Evolutionary conservation across 2,888 invertebrate genomes (phyloP).

Genomic region (Cyclophora albipunctata): DNA sequence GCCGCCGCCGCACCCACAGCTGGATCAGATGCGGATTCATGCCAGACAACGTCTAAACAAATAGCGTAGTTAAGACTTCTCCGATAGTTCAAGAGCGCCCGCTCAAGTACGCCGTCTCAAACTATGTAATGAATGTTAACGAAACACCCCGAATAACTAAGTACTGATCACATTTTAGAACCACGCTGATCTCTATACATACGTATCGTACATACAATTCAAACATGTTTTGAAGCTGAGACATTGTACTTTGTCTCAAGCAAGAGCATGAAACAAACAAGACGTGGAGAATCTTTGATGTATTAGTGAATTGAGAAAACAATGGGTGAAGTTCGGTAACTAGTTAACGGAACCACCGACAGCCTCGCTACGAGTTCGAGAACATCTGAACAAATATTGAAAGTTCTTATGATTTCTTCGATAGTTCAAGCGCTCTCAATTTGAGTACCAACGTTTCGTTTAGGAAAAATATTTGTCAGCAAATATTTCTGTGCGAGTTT

Average conservation of each 20-base stretch:
- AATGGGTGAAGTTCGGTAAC: constrained; percentile 23
- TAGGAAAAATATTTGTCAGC: constrained; percentile 20
- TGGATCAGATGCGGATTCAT: constrained; percentile 40
- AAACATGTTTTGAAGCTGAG: constrained; percentile 5
- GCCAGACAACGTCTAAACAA: constrained; percentile 34
- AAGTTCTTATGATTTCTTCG: constrained; percentile 31
- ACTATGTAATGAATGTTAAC: constrained; percentile 25
- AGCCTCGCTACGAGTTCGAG: constrained; percentile 25
- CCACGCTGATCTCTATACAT: background rate
- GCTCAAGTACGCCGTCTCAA: constrained; percentile 21
- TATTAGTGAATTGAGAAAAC: constrained; percentile 22
- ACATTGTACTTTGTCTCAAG: constrained; percentile 1
- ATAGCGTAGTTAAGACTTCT: constrained; percentile 34
- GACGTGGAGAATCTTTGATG: constrained; percentile 19
- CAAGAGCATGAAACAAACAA: constrained; percentile 12
- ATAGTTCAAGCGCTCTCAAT: constrained; percentile 27
- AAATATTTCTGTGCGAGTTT: constrained; percentile 9
- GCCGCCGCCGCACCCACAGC: constrained; percentile 31
- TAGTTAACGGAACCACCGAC: constrained; percentile 28
- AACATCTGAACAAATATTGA: constrained; percentile 36
- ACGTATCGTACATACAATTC: background rate
- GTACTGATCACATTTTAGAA: background rate
- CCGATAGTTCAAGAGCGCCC: constrained; percentile 29
- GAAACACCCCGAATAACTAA: constrained; percentile 9
- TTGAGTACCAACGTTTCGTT: constrained; percentile 17